Conservation (phyloP, 2,797 vertebrate genomes). For the Ceryle rudis region DNA sequence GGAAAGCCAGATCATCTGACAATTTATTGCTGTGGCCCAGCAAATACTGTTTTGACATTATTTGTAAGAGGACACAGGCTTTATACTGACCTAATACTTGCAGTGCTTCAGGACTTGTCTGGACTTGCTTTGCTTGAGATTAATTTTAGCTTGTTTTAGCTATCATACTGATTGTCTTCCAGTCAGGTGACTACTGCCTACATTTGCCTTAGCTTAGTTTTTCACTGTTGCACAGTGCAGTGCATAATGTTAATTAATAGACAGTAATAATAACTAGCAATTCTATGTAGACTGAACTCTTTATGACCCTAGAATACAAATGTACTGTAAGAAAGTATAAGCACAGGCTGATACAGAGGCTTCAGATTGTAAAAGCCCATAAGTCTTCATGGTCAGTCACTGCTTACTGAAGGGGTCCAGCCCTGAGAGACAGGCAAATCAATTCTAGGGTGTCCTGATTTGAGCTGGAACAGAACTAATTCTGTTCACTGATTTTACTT, state of each 20-base stretch:
- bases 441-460: neutral
- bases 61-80: neutral
- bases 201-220: neutral
- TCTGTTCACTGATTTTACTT: neutral
- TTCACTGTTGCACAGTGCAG: neutral
- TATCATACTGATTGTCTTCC: neutral
- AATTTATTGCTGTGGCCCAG: neutral
- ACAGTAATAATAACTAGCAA: neutral
- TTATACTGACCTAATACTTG: neutral
- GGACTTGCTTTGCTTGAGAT: neutral
- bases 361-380: neutral
- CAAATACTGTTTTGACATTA: neutral
- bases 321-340: neutral
- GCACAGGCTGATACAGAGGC: neutral
- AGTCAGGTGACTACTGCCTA: neutral
- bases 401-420: neutral
- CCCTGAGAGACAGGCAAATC: neutral
- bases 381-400: neutral
- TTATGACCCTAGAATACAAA: neutral
- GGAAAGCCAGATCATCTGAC: neutral
- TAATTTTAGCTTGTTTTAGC: neutral
- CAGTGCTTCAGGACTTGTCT: neutral
- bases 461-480: neutral
- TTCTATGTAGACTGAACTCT: neutral
- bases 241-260: neutral